phyloP scores from a whole-genome alignment of 2,113 vertebrate species.

The Raja brachyura region DNA sequence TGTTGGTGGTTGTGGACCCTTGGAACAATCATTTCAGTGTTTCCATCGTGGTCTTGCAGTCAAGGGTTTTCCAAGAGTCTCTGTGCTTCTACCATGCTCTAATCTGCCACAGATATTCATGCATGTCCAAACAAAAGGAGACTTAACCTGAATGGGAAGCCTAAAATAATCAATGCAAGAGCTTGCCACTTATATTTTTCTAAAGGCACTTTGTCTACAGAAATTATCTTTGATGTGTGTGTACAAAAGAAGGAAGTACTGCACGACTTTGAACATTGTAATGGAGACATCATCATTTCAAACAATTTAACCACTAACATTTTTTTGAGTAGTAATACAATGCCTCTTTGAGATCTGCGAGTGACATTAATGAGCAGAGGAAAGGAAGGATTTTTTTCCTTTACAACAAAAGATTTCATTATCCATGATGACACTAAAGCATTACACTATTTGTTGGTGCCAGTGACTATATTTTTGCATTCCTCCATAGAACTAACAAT shows the following conservation, averaged over 20 bases:
- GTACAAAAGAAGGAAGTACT: not conserved
- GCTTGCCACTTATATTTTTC: conserved; percentile 16
- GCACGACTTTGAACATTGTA: not conserved
- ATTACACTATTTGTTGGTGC: not conserved
- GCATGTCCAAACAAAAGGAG: conserved; percentile 3
- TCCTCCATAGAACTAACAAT: not conserved
- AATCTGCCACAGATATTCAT: conserved; percentile 6
- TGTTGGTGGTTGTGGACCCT: not conserved
- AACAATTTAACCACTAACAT: conserved; percentile 19
- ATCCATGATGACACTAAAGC: not conserved
- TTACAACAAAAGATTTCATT: conserved; percentile 10
- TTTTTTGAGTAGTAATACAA: not conserved
- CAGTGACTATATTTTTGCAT: not conserved
- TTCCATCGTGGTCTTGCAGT: not conserved
- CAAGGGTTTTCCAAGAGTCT: not conserved
- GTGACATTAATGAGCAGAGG: conserved; percentile 24
- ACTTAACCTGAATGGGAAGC: not conserved
- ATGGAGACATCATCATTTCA: conserved; percentile 33
- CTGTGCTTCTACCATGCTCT: not conserved
- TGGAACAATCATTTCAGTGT: conserved; percentile 17
- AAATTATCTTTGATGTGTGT: conserved; percentile 22
- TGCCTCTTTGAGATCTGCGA: conserved; percentile 1
- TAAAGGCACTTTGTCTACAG: conserved; percentile 8
- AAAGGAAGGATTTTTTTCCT: not conserved
- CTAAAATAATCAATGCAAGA: conserved; percentile 27